Percentiles rank a stretch among this genome's conserved stretches.
These are phyloP conservation scores for Melanocharis versteri DNA, from an alignment of 2,113 vertebrate genomes.

Conservation along the genomic window DNA sequence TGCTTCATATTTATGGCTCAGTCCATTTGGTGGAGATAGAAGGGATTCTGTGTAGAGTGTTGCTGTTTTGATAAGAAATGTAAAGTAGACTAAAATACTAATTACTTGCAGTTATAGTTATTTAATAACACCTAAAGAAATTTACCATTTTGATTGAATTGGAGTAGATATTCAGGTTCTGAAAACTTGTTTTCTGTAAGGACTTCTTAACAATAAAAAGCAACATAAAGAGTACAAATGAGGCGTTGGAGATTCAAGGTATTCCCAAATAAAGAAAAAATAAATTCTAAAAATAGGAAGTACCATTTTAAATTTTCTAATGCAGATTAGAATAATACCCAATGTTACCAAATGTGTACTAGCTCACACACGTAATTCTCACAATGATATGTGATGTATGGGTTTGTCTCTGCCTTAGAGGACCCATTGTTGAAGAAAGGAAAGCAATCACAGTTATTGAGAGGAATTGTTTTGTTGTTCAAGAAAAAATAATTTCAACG, in stretches of 20 bases:
- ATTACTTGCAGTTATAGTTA: neutral
- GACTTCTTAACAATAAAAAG: neutral
- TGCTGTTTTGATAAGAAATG: slow-evolving; percentile 9
- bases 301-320: neutral
- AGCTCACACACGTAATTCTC: neutral
- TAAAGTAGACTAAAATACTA: slow-evolving; percentile 40
- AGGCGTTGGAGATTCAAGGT: neutral
- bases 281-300: neutral
- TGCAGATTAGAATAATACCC: neutral
- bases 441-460: neutral
- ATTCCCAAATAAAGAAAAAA: neutral
- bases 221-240: neutral
- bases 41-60: neutral
- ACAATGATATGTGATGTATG: neutral
- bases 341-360: neutral
- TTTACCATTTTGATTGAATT: neutral
- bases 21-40: neutral
- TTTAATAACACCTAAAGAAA: slow-evolving; percentile 6
- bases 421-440: neutral
- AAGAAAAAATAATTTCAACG: neutral
- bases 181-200: neutral
- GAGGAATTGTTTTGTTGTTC: neutral
- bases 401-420: neutral
- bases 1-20: neutral
- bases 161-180: neutral